Evolutionary conservation across 1,140 invertebrate genomes (phyloP), one percentile per base, ranked within the genome.

Genomic region (Probaryconus sp.): DNA sequence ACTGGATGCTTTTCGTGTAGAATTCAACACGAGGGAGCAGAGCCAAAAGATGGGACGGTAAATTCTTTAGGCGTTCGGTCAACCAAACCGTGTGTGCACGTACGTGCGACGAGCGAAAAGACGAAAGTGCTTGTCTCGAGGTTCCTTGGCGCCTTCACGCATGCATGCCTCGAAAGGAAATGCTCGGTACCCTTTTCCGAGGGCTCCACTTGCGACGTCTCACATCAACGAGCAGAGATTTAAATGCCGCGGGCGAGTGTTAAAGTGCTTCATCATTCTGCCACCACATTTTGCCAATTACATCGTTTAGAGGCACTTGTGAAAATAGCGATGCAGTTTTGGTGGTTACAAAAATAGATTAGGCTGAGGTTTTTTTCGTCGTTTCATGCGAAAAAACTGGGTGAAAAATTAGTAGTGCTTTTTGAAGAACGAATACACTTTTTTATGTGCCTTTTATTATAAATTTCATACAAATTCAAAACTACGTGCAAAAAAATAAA

Each of bases 81-180:
- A 58, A 64, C 48, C 48, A 64, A 65, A 55, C 40, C 17, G 42
- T 47, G 47, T 47, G 40, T 10, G 55, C 51, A 16, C 47, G 47
- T 69, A 69, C 65, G 55, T 69, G 55, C 65, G 61, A 11, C 55
- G 47, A 69, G 55, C 55, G 48, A 69, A 69, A 69, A 69, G 65
- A 69, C 65, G 55, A 69, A 69, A 69, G 65, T 18, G 37, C 65
- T 69, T 69, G 65, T 69, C 65, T 58, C 33, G 31, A 56, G 64
- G 14, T 68, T 68, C 40, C 37, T 58, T 61, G 55, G 65, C 55
- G 65, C 65, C 65, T 69, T 61, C 55, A 69, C 31, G 55, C 55
- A 69, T 69, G 65, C 48, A 53, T 61, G 65, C 53, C 53, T 60
- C 26, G n/a, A 33, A 28, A 53, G 37, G 16, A 60, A 69, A 51